Conservation (phyloP, 92 coral and sea anemone species). For the Phymanthus crucifer region DNA sequence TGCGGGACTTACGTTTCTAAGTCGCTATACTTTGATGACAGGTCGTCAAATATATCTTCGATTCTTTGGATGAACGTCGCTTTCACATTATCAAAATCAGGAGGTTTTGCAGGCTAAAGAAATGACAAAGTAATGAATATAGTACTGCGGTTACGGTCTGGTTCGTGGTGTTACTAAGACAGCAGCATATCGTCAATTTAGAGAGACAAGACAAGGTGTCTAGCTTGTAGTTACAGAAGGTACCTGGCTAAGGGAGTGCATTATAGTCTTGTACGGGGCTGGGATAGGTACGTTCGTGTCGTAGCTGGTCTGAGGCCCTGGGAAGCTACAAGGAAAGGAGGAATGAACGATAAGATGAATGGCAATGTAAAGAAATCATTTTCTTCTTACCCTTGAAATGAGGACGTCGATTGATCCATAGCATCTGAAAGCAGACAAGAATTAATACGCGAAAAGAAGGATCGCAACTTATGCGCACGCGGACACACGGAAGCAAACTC, state of each 20-base stretch:
- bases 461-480: too few relatives aligned
- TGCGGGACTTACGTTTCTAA: constrained; percentile 69
- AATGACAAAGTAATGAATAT: background rate
- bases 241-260: constrained; percentile 60
- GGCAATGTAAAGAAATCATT: background rate
- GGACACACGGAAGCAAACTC: too few relatives aligned
- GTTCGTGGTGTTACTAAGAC: too few relatives aligned
- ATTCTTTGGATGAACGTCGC: constrained; percentile 56
- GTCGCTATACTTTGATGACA: constrained; percentile 74
- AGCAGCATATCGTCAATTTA: too few relatives aligned
- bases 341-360: background rate
- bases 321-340: constrained; percentile 6
- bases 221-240: background rate
- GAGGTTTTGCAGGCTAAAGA: constrained; percentile 63
- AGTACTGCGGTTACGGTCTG: too few relatives aligned
- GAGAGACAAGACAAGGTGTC: too few relatives aligned
- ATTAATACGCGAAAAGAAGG: too few relatives aligned
- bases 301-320: constrained; percentile 58
- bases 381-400: background rate
- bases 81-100: constrained; percentile 63
- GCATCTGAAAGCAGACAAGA: background rate
- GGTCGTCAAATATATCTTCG: constrained; percentile 76
- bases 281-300: constrained; percentile 74
- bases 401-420: constrained; percentile 7
- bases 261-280: constrained; percentile 57